These are phyloP conservation scores for Naso thynnoides DNA, from an alignment of 2,797 vertebrate species.

Conservation along the genomic window DNA sequence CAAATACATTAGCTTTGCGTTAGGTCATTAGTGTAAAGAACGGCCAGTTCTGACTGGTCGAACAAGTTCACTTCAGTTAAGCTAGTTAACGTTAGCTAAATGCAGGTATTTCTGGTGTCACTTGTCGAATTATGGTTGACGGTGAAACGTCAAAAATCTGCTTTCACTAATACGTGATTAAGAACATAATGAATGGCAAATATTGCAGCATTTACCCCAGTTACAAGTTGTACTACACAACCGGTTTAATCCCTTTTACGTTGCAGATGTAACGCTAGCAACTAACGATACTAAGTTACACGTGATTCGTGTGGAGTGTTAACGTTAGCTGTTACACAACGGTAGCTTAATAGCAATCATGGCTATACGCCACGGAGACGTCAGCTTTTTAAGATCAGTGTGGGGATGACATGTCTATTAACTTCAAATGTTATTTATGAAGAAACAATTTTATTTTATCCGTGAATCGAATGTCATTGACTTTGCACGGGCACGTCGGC, in stretches of 20 bases:
- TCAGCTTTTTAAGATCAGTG: background rate
- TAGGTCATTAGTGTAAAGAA: constrained; percentile 23
- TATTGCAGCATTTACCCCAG: rapidly evolving
- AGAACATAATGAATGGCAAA: rapidly evolving
- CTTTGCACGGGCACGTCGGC: constrained; percentile 24
- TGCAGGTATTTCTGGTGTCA: constrained; percentile 26
- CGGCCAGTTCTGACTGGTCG: constrained; percentile 51
- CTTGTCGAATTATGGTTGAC: constrained; percentile 26
- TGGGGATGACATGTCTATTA: rapidly evolving
- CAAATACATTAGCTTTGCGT: background rate
- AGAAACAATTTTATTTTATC: rapidly evolving
- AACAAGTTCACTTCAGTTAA: constrained; percentile 43
- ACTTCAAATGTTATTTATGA: rapidly evolving
- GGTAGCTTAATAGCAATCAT: constrained; percentile 44
- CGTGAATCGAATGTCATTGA: background rate
- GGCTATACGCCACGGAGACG: background rate
- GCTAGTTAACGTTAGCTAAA: constrained; percentile 67
- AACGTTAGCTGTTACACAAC: constrained; percentile 63
- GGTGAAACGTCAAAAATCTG: background rate
- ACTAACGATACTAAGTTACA: constrained; percentile 19
- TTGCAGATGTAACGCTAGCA: constrained; percentile 10
- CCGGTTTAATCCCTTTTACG: background rate
- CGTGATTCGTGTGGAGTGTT: constrained; percentile 59
- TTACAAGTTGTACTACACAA: background rate
- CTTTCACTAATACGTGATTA: background rate